Evolutionary conservation across 2,113 vertebrate genomes (phyloP).

Genomic region (Phalacrocorax carbo): DNA sequence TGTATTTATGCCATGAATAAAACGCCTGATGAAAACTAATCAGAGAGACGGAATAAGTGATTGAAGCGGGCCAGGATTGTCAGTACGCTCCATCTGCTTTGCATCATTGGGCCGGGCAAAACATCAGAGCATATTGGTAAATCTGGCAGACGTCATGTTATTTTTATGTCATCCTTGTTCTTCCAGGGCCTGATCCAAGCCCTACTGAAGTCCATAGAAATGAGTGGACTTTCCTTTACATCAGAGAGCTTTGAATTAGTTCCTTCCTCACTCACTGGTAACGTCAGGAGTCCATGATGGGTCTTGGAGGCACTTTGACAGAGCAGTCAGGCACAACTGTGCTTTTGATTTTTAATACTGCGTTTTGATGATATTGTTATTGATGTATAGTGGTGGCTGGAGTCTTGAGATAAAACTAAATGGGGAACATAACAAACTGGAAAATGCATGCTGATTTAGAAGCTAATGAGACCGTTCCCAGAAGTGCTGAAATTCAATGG

Average conservation of each 20-base stretch:
- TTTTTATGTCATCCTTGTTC: slow-evolving; percentile 67
- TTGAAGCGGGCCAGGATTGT: slow-evolving; percentile 52
- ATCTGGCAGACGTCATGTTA: slow-evolving; percentile 66
- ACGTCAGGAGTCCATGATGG: background rate
- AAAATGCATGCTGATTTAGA: background rate
- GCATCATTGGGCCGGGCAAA: slow-evolving; percentile 57
- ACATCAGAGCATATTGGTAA: slow-evolving; percentile 67
- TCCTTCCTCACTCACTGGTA: background rate
- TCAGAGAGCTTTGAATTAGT: background rate
- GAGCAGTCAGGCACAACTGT: background rate
- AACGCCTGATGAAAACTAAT: slow-evolving; percentile 49
- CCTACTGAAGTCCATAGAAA: slow-evolving; percentile 31
- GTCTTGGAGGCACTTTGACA: background rate
- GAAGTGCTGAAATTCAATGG: slow-evolving; percentile 36
- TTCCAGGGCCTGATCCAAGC: slow-evolving; percentile 59
- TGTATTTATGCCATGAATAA: slow-evolving; percentile 56
- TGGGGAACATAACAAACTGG: background rate
- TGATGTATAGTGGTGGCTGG: background rate
- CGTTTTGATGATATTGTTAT: background rate
- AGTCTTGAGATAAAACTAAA: background rate
- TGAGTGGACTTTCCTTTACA: slow-evolving; percentile 59
- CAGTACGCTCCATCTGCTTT: slow-evolving; percentile 62
- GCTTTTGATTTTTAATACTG: background rate
- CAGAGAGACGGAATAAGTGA: background rate
- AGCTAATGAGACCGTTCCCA: background rate